phyloP scores from a whole-genome alignment of 2,113 vertebrate genomes.

The Zosterops lateralis region DNA sequence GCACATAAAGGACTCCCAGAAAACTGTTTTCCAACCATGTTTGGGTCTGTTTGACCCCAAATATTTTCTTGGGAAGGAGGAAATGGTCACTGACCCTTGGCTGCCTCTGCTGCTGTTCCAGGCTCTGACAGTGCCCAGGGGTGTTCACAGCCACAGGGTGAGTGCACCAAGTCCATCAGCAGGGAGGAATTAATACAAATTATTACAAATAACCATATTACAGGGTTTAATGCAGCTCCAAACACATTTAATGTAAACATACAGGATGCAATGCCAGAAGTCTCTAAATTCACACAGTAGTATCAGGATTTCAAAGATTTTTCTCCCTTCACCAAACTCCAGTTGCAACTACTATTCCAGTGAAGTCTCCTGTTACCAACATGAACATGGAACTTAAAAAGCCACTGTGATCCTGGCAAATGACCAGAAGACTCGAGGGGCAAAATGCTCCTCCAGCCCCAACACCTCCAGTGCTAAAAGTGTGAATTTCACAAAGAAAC shows the following conservation, averaged over 20 bases:
- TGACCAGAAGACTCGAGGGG: neutral
- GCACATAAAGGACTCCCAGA: fast-evolving
- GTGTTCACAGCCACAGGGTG: neutral
- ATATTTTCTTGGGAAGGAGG: fast-evolving
- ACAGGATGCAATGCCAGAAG: neutral
- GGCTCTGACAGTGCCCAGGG: neutral
- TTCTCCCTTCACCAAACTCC: neutral
- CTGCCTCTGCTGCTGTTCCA: neutral
- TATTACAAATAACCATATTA: neutral
- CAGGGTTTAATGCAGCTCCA: neutral
- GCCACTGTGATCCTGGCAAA: neutral
- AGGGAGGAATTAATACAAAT: neutral
- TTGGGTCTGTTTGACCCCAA: fast-evolving
- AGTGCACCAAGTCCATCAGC: fast-evolving
- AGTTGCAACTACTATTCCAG: neutral
- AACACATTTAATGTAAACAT: neutral
- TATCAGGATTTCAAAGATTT: neutral
- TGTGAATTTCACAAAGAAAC: neutral
- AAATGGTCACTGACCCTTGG: neutral
- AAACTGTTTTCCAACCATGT: fast-evolving
- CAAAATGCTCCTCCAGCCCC: neutral
- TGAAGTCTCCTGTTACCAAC: fast-evolving
- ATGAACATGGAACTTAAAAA: neutral
- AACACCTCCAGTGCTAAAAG: neutral
- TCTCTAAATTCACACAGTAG: neutral